Percentiles rank a stretch among this genome's conserved stretches.
These are phyloP conservation scores for Cnemophilus loriae DNA, from an alignment of 2,113 vertebrate genomes.

Conservation along the genomic window DNA sequence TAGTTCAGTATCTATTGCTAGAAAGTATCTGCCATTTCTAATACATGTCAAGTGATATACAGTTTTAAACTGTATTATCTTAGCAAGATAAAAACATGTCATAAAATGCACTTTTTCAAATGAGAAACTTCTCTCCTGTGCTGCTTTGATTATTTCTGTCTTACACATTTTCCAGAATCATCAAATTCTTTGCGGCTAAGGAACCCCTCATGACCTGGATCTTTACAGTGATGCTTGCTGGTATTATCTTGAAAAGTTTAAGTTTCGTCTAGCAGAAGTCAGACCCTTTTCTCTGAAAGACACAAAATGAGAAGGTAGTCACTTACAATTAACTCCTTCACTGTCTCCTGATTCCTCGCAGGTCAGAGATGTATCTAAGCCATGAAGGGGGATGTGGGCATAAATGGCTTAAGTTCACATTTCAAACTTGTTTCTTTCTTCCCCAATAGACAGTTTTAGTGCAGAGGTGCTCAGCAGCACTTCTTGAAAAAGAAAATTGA, in stretches of 20 bases:
- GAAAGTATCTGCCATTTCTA: neutral
- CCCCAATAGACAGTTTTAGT: neutral
- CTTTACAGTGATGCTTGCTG: conserved; percentile 1
- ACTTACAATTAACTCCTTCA: neutral
- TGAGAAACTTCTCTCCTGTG: neutral
- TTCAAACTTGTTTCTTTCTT: neutral
- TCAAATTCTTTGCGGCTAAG: neutral
- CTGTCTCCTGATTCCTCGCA: neutral
- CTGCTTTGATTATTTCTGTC: neutral
- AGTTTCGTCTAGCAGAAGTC: neutral
- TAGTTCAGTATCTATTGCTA: neutral
- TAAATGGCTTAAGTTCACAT: neutral
- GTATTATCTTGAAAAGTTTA: conserved; percentile 48
- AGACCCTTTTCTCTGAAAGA: neutral
- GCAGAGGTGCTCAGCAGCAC: neutral
- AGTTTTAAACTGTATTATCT: neutral
- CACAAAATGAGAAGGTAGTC: neutral
- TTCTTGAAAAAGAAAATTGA: neutral
- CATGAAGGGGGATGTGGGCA: neutral
- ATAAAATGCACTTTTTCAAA: neutral
- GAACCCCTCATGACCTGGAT: neutral
- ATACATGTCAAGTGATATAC: neutral
- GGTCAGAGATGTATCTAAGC: neutral
- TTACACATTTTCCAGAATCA: neutral
- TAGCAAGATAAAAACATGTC: neutral